These are phyloP conservation scores for Cyclina sinensis DNA, from an alignment of 1,140 invertebrate genomes.

Conservation along the genomic window DNA sequence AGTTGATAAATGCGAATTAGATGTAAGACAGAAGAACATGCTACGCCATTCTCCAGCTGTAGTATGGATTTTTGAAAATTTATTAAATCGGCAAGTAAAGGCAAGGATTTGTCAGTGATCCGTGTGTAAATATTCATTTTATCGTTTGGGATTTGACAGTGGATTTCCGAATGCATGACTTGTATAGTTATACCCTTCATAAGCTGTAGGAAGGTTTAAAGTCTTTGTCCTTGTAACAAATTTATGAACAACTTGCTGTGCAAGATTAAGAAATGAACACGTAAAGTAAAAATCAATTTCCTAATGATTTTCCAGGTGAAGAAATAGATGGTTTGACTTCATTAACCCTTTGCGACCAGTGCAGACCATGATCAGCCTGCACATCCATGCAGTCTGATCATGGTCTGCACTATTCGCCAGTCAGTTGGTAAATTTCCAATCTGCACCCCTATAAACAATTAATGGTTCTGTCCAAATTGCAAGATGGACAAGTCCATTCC, in stretches of 20 bases:
- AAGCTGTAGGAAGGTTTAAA: background rate
- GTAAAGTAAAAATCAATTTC: background rate
- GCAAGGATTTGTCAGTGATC: conserved; percentile 33
- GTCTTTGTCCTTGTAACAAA: conserved; percentile 1
- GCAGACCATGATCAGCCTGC: too few species aligned
- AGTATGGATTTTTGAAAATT: conserved; percentile 64
- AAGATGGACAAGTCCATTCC: too few species aligned
- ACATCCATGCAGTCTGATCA: too few species aligned
- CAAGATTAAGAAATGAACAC: background rate
- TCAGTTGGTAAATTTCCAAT: too few species aligned
- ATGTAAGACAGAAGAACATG: conserved; percentile 7
- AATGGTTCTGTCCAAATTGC: too few species aligned
- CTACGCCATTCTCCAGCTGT: conserved; percentile 14
- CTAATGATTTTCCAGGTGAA: too few species aligned
- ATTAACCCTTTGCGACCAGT: too few species aligned
- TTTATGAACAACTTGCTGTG: background rate
- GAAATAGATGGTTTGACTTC: too few species aligned
- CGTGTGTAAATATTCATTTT: conserved; percentile 41
- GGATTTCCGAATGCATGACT: background rate
- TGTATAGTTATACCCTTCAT: background rate
- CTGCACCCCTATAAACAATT: too few species aligned
- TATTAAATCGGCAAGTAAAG: conserved; percentile 53
- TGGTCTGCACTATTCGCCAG: too few species aligned
- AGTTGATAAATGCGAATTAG: conserved; percentile 60
- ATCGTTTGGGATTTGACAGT: background rate